Evolutionary conservation across 2,797 vertebrate species (phyloP).

Genomic region (Gymnocypris eckloni): DNA sequence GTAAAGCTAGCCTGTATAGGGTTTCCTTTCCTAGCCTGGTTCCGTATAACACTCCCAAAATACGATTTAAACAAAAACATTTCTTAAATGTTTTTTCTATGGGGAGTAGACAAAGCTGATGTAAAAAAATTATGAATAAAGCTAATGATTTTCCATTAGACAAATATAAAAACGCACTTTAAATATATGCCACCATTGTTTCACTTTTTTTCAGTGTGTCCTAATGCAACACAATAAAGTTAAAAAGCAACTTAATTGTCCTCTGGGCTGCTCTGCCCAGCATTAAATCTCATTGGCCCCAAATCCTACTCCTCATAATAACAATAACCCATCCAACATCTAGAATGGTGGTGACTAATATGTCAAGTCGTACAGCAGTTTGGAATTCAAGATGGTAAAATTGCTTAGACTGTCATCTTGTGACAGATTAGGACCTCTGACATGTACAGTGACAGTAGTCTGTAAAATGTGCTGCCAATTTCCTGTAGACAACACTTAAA

Average conservation of each 20-base stretch:
- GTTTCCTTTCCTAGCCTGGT: too few relatives aligned
- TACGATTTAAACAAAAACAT: background rate
- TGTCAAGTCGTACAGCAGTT: background rate
- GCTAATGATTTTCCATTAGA: background rate
- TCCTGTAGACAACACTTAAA: constrained; percentile 11
- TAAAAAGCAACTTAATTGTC: background rate
- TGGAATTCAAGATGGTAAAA: background rate
- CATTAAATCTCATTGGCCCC: background rate
- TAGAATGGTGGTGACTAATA: background rate
- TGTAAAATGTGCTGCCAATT: background rate
- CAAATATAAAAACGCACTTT: background rate
- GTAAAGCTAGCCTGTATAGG: background rate
- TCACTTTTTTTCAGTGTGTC: background rate
- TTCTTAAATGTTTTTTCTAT: background rate
- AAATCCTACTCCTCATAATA: background rate
- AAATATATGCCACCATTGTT: background rate
- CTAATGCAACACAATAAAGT: background rate
- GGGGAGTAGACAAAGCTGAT: background rate
- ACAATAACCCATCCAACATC: background rate
- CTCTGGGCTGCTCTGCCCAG: too few relatives aligned
- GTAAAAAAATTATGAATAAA: background rate
- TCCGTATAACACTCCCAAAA: background rate
- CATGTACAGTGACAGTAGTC: background rate
- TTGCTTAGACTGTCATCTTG: background rate
- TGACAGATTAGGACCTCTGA: background rate